Conservation (phyloP, 2,113 vertebrate species). For the Entomyzon cyanotis region DNA sequence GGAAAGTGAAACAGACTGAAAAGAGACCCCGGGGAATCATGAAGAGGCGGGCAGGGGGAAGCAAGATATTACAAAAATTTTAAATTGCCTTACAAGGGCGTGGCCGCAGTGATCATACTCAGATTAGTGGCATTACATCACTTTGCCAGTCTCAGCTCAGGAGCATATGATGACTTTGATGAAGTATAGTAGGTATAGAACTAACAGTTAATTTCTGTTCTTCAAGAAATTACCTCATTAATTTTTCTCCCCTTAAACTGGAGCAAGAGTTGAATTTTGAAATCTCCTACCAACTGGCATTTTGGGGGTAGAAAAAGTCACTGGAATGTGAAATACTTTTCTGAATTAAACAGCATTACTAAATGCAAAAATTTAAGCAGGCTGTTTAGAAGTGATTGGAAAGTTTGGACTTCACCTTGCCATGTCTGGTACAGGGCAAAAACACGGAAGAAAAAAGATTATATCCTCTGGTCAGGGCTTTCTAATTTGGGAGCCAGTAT, state of each 20-base stretch:
- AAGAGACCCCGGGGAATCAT: background rate
- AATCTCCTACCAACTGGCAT: background rate
- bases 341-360: background rate
- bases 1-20: background rate
- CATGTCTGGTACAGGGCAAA: background rate
- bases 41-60: background rate
- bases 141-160: background rate
- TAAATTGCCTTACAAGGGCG: background rate
- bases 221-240: background rate
- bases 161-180: background rate
- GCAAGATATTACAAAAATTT: background rate
- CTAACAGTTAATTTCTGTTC: background rate
- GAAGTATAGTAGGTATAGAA: background rate
- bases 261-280: background rate
- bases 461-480: background rate
- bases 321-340: background rate
- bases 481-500: background rate
- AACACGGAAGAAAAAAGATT: background rate
- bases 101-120: background rate
- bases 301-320: background rate
- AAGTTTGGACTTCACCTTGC: background rate
- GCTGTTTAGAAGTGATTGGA: background rate
- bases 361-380: background rate
- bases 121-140: background rate
- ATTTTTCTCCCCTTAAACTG: background rate